Base-by-base conservation (phyloP, 2,888 invertebrate species). In the Cartodere bifasciata region DNA sequence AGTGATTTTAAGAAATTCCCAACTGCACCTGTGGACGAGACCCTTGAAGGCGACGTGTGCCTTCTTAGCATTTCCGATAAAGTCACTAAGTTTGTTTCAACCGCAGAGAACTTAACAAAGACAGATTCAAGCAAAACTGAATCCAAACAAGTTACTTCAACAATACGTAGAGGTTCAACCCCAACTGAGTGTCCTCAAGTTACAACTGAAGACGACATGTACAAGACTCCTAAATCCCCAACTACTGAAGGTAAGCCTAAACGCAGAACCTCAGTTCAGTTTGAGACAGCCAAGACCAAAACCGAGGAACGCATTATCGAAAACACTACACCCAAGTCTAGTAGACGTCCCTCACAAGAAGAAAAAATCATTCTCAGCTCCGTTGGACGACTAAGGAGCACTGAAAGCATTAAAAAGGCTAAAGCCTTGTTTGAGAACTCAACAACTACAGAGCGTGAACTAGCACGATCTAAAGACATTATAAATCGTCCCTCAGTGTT, bases 371-470 rank as follows among this genome's bases (percentile, higher is more conserved):
- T 51, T 27, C 31, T 56, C 16, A 57, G 55, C 31, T 40, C 55
- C 42, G 37, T 49, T 10, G 49, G 53, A 12, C 45, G 53, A 12
- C 46, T 71, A 14, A 64, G 69, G 27, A 71, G 68, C 42, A 71
- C 68, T 25, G 75, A 75, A 42, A 72, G 72, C n/a, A 73, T 79
- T 1, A 69, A 72, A 28, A 72, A 73, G 55, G 79, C 80, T 1
- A 79, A 77, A 54, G 73, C 71, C 22, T 52, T 79, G 20, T 79
- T 79, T 55, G 79, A 80, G 59, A 76, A 69, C 38, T 71, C 73
- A 38, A 35, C 33, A 13, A 51, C 38, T 16, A 60, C 64, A 40
- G 46, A 48, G 13, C 46, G 48, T 36, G 49, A 45, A 45, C 51
- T 39, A 39, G 35, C 47, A 5, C 52, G 58, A 32, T 63, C 62